These are phyloP conservation scores for Botia almorhae DNA, from an alignment of 2,797 vertebrate genomes.

Conservation along the genomic window DNA sequence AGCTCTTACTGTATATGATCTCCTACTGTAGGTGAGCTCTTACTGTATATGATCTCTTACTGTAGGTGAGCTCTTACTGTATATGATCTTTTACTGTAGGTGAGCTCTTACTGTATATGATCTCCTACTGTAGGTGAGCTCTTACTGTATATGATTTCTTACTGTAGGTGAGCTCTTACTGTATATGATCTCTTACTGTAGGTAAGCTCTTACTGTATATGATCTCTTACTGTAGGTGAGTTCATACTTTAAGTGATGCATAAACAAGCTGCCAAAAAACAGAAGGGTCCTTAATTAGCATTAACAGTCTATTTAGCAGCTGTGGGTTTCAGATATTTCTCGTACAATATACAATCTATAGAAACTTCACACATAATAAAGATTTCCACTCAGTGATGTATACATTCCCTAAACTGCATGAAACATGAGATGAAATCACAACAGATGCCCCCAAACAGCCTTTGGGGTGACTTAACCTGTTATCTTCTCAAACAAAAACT, in stretches of 20 bases:
- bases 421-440: background rate
- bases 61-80: too few species aligned
- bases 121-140: too few species aligned
- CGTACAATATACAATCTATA: background rate
- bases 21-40: too few species aligned
- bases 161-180: too few species aligned
- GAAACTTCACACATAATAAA: slow-evolving; percentile 6
- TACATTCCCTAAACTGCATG: background rate
- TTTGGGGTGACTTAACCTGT: background rate
- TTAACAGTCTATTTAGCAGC: background rate
- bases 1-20: too few species aligned
- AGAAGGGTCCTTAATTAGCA: background rate
- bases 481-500: slow-evolving; percentile 3
- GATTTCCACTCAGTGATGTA: background rate
- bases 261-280: background rate
- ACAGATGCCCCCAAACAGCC: background rate
- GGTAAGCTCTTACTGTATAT: background rate
- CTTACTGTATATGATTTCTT: too few species aligned
- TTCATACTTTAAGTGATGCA: background rate
- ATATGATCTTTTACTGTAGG: too few species aligned
- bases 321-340: slow-evolving; percentile 9
- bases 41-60: too few species aligned
- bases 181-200: too few species aligned
- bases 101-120: too few species aligned
- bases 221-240: background rate